Percentiles rank a stretch among this genome's conserved stretches.
Conservation (phyloP, 2,797 vertebrate species). For the Astyanax mexicanus region DNA sequence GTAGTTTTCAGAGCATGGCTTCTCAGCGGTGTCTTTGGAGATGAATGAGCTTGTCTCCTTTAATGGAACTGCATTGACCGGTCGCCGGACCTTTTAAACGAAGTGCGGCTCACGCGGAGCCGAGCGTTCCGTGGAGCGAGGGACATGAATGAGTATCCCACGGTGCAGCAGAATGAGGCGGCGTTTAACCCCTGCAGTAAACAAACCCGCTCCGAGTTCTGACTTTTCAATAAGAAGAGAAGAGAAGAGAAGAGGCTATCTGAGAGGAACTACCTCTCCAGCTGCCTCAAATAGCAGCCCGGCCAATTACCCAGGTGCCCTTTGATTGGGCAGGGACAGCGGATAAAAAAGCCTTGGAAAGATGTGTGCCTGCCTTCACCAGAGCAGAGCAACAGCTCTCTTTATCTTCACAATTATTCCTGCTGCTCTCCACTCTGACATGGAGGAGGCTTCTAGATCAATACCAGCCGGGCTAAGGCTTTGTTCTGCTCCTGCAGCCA, state of each 20-base stretch:
- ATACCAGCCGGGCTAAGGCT: constrained; percentile 29
- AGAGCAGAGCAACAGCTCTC: constrained; percentile 11
- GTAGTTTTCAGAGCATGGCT: background rate
- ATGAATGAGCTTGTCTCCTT: constrained; percentile 55
- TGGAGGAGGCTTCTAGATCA: constrained; percentile 37
- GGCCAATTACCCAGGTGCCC: constrained; percentile 41
- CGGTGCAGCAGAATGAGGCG: constrained; percentile 7
- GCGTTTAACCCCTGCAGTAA: constrained; percentile 44
- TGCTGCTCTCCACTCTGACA: constrained; percentile 31
- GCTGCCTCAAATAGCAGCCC: constrained; percentile 39
- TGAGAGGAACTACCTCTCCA: constrained; percentile 19
- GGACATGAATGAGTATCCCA: constrained; percentile 27
- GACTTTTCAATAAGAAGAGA: constrained; percentile 17
- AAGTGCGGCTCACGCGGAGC: constrained; percentile 37
- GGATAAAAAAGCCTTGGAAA: background rate
- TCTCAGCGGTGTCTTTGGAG: constrained; percentile 24
- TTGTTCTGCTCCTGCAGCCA: constrained; percentile 42
- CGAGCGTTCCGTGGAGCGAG: constrained; percentile 24
- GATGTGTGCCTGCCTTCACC: constrained; percentile 16
- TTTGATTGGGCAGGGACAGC: constrained; percentile 25
- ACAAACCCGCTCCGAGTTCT: constrained; percentile 27
- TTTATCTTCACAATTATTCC: constrained; percentile 43
- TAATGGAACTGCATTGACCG: constrained; percentile 51
- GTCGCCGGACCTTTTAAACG: constrained; percentile 44
- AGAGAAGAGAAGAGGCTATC: constrained; percentile 13